Conservation (phyloP, 2,888 invertebrate species). For the Nectonema munidae region DNA sequence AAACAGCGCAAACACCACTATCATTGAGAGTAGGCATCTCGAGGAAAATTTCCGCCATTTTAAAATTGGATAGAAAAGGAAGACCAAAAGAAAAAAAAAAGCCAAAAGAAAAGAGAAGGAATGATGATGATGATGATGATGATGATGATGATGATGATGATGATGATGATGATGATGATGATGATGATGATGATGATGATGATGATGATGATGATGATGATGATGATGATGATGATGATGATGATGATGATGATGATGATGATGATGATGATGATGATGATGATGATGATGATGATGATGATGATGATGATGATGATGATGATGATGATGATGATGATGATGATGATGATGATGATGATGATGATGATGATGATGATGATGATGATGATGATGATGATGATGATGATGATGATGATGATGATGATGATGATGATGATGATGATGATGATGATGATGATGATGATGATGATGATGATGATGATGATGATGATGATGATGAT, state of each 20-base stretch:
- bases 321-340: too few species aligned
- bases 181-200: conserved; percentile 5
- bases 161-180: conserved; percentile 5
- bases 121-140: conserved; percentile 5
- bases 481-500: neutral
- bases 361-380: too few species aligned
- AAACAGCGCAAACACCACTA: too few species aligned
- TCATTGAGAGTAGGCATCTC: too few species aligned
- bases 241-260: conserved; percentile 5
- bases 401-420: too few species aligned
- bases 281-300: too few species aligned
- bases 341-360: too few species aligned
- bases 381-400: too few species aligned
- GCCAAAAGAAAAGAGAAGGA: neutral
- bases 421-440: conserved; percentile 5
- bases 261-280: too few species aligned
- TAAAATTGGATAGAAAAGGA: neutral
- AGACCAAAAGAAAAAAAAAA: too few species aligned
- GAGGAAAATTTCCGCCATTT: neutral
- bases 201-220: conserved; percentile 5
- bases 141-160: conserved; percentile 5
- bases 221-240: conserved; percentile 5
- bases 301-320: conserved; percentile 5
- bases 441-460: conserved; percentile 5
- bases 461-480: conserved; percentile 5